Percentiles rank a stretch among this genome's conserved stretches.
Conservation (phyloP, 1,140 invertebrate species). For the Pygmarrhopalites habei region DNA sequence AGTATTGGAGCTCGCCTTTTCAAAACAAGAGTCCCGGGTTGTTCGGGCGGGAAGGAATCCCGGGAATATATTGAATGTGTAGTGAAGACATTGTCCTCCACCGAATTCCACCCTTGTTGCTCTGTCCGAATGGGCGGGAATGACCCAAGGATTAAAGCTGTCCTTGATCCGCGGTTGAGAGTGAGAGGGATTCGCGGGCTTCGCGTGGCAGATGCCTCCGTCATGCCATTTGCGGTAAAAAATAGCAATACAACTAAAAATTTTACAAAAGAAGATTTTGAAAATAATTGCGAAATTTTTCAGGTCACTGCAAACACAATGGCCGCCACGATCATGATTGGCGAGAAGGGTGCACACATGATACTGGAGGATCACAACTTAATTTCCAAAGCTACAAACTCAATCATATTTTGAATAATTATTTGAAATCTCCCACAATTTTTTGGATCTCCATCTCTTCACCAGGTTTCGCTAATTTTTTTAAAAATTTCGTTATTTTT, state of each 20-base stretch:
- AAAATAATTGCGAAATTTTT: no score
- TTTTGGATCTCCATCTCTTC: no score
- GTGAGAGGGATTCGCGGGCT: slow-evolving; percentile 70
- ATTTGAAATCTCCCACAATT: no score
- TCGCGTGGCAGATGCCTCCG: slow-evolving; percentile 76
- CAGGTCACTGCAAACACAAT: slow-evolving; percentile 72
- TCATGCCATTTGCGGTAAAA: no score
- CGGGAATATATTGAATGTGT: slow-evolving; percentile 78
- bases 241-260: no score
- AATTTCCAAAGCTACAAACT: no score
- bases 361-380: slow-evolving; percentile 43
- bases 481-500: no score
- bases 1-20: slow-evolving; percentile 68
- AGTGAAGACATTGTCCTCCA: slow-evolving; percentile 71
- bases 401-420: no score
- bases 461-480: no score
- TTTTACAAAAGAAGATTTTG: no score
- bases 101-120: slow-evolving; percentile 63
- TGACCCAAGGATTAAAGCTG: slow-evolving; percentile 51
- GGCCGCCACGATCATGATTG: slow-evolving; percentile 58
- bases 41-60: slow-evolving; percentile 64
- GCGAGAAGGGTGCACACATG: slow-evolving; percentile 47
- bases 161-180: slow-evolving; percentile 38
- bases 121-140: slow-evolving; percentile 69
- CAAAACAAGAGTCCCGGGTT: slow-evolving; percentile 63